Evolutionary conservation across 2,797 vertebrate genomes (phyloP).

Genomic region (Siniperca obscura): DNA sequence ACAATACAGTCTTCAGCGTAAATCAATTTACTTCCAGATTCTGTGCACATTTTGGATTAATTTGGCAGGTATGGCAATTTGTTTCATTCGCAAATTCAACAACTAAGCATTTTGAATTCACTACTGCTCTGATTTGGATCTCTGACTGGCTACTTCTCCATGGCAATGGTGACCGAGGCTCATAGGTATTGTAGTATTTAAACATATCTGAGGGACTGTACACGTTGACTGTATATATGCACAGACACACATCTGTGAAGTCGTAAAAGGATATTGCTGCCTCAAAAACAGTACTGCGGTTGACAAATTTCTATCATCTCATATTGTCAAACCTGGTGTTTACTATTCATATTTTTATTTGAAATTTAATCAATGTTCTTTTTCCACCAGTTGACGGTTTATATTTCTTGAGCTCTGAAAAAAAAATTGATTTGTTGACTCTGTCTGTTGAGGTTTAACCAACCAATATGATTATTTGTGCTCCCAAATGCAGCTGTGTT

Average conservation of each 20-base stretch:
- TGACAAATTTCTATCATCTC: conserved; percentile 6
- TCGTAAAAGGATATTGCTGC: not conserved
- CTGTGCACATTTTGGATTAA: too few species aligned
- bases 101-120: too few species aligned
- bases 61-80: too few species aligned
- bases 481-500: conserved; percentile 72
- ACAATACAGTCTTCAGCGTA: too few species aligned
- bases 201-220: too few species aligned
- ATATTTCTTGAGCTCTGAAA: conserved; percentile 6
- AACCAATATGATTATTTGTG: conserved; percentile 71
- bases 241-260: not conserved
- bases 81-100: too few species aligned
- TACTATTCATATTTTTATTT: conserved; percentile 31
- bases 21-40: too few species aligned
- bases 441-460: conserved; percentile 67
- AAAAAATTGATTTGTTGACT: conserved; percentile 59
- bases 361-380: conserved; percentile 37
- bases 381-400: conserved; percentile 42
- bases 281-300: not conserved
- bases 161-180: too few species aligned
- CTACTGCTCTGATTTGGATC: too few species aligned
- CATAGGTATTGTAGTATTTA: too few species aligned
- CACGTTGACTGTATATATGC: not conserved
- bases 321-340: conserved; percentile 2
- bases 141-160: too few species aligned